Evolutionary conservation across 2,113 vertebrate genomes (phyloP).

Genomic region (cat (Felis catus)): DNA sequence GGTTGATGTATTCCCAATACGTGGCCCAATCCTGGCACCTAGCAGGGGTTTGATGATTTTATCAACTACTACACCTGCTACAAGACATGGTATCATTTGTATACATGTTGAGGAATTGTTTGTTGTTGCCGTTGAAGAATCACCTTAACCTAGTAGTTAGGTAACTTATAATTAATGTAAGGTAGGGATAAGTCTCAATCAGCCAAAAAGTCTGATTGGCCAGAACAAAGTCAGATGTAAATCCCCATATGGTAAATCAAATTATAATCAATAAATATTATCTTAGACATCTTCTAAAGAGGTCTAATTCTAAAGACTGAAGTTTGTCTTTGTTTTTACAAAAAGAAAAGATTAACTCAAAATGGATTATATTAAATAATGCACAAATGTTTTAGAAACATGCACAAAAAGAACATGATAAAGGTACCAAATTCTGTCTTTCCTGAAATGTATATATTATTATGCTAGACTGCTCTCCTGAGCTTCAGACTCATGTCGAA

Average conservation of each 20-base stretch:
- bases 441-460: not conserved
- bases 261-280: constrained; percentile 8
- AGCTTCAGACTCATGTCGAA: not conserved
- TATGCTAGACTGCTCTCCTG: not conserved
- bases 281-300: not conserved
- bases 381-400: not conserved
- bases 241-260: constrained; percentile 58
- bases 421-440: not conserved
- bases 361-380: not conserved
- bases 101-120: not conserved
- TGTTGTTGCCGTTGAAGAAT: not conserved
- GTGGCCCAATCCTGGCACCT: not conserved
- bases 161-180: constrained; percentile 67
- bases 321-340: not conserved
- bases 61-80: not conserved
- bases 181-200: constrained; percentile 77
- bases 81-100: not conserved
- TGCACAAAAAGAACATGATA: not conserved
- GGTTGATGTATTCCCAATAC: not conserved
- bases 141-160: not conserved
- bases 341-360: not conserved
- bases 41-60: not conserved
- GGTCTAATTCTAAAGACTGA: too few species aligned
- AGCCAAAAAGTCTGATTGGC: constrained; percentile 77
- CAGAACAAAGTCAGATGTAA: constrained; percentile 76